Conservation (phyloP, 2,888 invertebrate species). For the Plagodis pulveraria region DNA sequence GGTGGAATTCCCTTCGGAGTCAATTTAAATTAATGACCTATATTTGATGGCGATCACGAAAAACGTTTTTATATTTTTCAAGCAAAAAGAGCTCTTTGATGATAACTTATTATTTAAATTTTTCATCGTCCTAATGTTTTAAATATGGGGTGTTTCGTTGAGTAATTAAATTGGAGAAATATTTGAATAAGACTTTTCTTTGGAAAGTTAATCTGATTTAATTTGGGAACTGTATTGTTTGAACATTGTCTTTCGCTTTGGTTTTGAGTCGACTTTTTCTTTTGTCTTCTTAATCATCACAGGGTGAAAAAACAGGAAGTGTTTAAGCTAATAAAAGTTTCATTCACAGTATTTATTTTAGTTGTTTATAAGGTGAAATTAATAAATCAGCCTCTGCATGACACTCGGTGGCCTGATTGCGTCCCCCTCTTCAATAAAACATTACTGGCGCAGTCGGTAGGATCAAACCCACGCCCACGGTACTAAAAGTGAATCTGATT, state of each 20-base stretch:
- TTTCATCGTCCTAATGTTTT: constrained; percentile 17
- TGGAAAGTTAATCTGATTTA: background rate
- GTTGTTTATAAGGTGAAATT: too few relatives aligned
- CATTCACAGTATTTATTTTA: too few relatives aligned
- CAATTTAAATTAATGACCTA: constrained; percentile 29
- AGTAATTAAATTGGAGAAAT: constrained; percentile 11
- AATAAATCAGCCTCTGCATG: too few relatives aligned
- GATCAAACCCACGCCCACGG: too few relatives aligned
- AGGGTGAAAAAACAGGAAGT: too few relatives aligned
- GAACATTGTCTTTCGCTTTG: background rate
- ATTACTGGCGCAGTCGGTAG: too few relatives aligned
- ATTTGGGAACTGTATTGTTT: too few relatives aligned
- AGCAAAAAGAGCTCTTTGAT: constrained; percentile 14
- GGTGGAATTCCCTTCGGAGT: constrained; percentile 19
- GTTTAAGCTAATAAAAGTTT: too few relatives aligned
- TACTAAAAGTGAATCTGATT: too few relatives aligned
- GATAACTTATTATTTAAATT: constrained; percentile 23
- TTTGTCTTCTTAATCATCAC: background rate
- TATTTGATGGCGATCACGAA: constrained; percentile 23
- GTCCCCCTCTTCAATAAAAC: too few relatives aligned
- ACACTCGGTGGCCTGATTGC: too few relatives aligned
- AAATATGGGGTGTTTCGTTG: background rate
- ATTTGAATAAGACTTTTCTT: background rate
- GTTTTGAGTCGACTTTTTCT: background rate
- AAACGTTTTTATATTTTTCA: constrained; percentile 20